These are phyloP conservation scores for Archilochus colubris DNA, from an alignment of 2,113 vertebrate genomes.

Conservation along the genomic window DNA sequence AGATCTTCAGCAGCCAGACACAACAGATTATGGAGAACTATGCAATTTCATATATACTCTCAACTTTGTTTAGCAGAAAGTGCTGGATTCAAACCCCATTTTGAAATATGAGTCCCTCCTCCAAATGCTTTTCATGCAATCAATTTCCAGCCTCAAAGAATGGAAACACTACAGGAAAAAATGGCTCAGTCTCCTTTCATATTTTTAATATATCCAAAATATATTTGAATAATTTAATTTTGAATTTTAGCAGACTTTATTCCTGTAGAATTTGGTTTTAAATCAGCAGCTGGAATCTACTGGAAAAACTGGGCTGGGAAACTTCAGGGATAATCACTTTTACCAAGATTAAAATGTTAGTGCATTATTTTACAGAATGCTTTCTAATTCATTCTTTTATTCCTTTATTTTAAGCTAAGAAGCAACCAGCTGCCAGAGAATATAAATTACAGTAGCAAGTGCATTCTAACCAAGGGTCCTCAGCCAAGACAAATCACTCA, in stretches of 20 bases:
- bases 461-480: conserved; percentile 28
- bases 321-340: not conserved
- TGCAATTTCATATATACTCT: not conserved
- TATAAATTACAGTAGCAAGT: conserved; percentile 38
- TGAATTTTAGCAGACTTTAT: not conserved
- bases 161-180: not conserved
- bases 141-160: not conserved
- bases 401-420: conserved; percentile 34
- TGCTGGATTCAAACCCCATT: not conserved
- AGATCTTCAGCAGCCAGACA: not conserved
- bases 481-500: conserved; percentile 58
- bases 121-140: not conserved
- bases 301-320: not conserved
- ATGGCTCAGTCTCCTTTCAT: not conserved
- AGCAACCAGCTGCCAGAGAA: conserved; percentile 10
- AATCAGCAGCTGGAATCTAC: not conserved
- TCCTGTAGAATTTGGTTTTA: not conserved
- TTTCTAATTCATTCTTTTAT: not conserved
- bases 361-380: not conserved
- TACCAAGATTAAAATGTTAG: not conserved
- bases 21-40: not conserved
- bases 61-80: not conserved
- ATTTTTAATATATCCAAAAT: not conserved
- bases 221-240: not conserved
- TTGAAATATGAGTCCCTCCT: not conserved